These are phyloP conservation scores for Reinhardtius hippoglossoides DNA, from an alignment of 2,113 vertebrate species.

Conservation along the genomic window DNA sequence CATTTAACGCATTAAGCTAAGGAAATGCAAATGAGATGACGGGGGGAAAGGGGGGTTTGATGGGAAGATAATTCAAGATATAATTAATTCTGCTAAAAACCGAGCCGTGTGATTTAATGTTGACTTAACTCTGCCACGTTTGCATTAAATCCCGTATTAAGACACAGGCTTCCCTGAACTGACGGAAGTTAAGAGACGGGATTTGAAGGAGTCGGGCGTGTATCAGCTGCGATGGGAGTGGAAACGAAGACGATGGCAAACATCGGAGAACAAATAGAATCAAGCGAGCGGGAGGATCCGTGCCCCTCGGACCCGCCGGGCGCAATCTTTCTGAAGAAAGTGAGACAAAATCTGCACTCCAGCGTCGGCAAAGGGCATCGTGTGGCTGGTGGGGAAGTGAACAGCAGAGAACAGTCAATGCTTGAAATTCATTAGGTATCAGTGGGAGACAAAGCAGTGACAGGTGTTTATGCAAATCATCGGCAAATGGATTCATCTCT, in stretches of 20 bases:
- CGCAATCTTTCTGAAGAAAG: constrained; percentile 35
- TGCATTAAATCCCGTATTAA: background rate
- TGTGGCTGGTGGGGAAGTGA: constrained; percentile 53
- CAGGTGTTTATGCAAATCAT: constrained; percentile 83
- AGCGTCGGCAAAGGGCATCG: constrained; percentile 40
- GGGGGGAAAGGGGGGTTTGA: background rate
- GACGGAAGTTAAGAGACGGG: constrained; percentile 4
- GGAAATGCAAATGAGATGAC: constrained; percentile 54
- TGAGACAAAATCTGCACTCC: constrained; percentile 31
- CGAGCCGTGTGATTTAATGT: background rate
- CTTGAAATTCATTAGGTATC: constrained; percentile 79
- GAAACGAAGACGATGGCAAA: background rate
- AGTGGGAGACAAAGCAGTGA: constrained; percentile 80
- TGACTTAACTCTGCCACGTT: constrained; percentile 14
- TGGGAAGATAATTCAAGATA: constrained; percentile 13
- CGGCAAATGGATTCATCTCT: constrained; percentile 71
- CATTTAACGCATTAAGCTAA: constrained; percentile 21
- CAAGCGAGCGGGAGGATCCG: constrained; percentile 11
- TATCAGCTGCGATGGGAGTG: background rate
- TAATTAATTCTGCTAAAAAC: constrained; percentile 25
- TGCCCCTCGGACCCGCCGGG: constrained; percentile 11
- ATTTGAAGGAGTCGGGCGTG: background rate
- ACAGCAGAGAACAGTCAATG: constrained; percentile 62
- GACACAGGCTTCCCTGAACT: constrained; percentile 8
- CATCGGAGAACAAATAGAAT: background rate